phyloP scores from a whole-genome alignment of 1,140 invertebrate species.

The Penaeus japonicus region DNA sequence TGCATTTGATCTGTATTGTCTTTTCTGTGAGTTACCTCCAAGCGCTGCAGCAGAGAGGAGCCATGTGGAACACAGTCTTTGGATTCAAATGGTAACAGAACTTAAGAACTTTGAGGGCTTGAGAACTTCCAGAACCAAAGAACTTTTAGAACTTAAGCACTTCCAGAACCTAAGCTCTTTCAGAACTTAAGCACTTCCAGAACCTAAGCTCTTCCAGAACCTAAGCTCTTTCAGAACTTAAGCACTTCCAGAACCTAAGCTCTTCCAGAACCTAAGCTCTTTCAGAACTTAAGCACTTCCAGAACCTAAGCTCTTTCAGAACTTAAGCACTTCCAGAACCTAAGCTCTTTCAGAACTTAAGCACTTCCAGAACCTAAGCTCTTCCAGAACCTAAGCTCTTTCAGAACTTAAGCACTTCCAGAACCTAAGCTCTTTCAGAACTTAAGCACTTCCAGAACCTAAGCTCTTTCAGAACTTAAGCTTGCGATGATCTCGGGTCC shows the following conservation, averaged over 20 bases:
- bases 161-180: background rate
- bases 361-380: no score
- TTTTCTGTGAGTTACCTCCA: no score
- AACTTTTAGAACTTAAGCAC: background rate
- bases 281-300: background rate
- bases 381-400: no score
- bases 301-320: background rate
- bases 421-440: background rate
- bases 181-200: background rate
- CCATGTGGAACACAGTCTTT: no score
- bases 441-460: background rate
- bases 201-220: background rate
- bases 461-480: background rate
- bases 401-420: background rate
- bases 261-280: background rate
- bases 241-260: no score
- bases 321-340: background rate
- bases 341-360: no score
- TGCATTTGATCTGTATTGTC: no score
- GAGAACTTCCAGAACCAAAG: no score
- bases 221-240: background rate
- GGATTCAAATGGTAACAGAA: no score
- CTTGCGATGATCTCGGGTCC: slow-evolving; percentile 43
- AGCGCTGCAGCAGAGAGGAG: no score
- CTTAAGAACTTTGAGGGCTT: no score